Base-by-base conservation (phyloP, 1,140 invertebrate species). In the Panagrolaimus sp. region DNA sequence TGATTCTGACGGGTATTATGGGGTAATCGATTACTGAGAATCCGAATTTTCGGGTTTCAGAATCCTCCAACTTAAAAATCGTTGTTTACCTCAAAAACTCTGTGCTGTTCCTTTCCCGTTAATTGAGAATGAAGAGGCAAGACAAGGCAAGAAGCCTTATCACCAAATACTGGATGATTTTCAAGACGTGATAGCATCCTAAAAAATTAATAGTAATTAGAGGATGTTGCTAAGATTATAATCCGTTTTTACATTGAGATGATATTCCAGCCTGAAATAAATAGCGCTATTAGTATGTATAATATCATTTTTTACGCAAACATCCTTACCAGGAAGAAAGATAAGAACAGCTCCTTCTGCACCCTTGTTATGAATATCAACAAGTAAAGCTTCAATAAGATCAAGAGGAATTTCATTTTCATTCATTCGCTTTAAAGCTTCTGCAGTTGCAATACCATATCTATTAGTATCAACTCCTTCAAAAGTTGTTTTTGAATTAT, bases 281-380 rank as follows among this genome's bases (percentile, higher is more conserved):
- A n/a, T n/a, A n/a, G n/a, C n/a, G n/a, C n/a, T n/a, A n/a, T n/a
- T n/a, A n/a, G n/a, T n/a, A n/a, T n/a, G n/a, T n/a, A n/a, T n/a
- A n/a, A n/a, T n/a, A n/a, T n/a, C n/a, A n/a, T n/a, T n/a, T n/a
- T n/a, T n/a, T n/a, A n/a, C n/a, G n/a, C n/a, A n/a, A n/a, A n/a
- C n/a, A n/a, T 93, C 91, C 84, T 93, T 96, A 0, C 93, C 93
- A 0, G 94, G 91, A 2, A 97, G 83, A 85, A 96, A 96, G 1
- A 96, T 86, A 16, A 97, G 85, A 65, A 96, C 89, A 43, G 91
- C 89, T 14, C 92, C 92, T 85, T 76, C 74, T 63, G 63, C 43
- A n/a, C 74, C 81, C 13, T 73, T 72, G 13, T 69, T 9, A 43
- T 67, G 48, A 67, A 82, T 81, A 57, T 81, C 78, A n/a, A 46